Percentiles rank a stretch among this genome's conserved stretches.
phyloP scores from a whole-genome alignment of 2,113 vertebrate genomes.

The Myiozetetes cayanensis region DNA sequence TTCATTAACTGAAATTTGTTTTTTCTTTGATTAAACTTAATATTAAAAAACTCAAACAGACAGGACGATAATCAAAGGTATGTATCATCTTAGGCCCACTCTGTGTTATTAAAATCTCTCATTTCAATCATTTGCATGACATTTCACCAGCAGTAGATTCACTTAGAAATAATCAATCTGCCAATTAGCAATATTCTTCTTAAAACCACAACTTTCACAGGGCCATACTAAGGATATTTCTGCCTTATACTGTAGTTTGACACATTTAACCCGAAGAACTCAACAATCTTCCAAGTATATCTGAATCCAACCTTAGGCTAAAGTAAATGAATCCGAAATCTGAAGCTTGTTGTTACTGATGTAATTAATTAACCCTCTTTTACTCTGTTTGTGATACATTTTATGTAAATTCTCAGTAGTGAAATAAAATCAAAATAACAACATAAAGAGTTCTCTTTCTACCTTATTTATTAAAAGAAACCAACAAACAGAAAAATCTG shows the following conservation, averaged over 20 bases:
- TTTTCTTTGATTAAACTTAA: conserved; percentile 58
- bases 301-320: neutral
- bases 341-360: neutral
- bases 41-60: conserved; percentile 24
- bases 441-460: neutral
- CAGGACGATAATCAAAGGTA: conserved; percentile 14
- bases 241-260: neutral
- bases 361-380: neutral
- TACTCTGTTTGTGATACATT: neutral
- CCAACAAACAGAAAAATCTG: neutral
- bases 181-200: neutral
- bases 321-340: neutral
- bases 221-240: neutral
- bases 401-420: neutral
- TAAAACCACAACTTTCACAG: neutral
- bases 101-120: conserved; percentile 27
- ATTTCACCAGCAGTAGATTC: neutral
- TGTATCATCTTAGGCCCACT: neutral
- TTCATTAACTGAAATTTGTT: conserved; percentile 40
- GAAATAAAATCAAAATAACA: neutral
- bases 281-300: neutral
- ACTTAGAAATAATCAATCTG: neutral
- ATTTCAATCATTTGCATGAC: neutral
- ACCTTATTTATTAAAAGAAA: neutral
- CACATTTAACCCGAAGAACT: neutral